These are phyloP conservation scores for Morphnarchus princeps DNA, from an alignment of 2,113 vertebrate genomes.

Conservation along the genomic window DNA sequence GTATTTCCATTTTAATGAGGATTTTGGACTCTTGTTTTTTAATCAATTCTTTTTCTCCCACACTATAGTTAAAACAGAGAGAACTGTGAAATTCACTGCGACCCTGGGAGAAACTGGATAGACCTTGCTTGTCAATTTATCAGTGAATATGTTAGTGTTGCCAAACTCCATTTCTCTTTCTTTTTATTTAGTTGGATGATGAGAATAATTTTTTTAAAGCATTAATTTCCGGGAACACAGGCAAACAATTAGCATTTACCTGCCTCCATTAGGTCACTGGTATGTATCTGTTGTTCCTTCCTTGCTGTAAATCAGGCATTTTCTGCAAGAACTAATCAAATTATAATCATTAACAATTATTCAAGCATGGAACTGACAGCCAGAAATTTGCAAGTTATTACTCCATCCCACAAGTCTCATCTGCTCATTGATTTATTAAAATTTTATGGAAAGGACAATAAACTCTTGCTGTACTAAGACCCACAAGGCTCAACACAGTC, in stretches of 20 bases:
- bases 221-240: not conserved
- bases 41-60: not conserved
- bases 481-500: not conserved
- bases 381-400: conserved; percentile 48
- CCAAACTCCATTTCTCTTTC: not conserved
- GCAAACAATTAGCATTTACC: conserved; percentile 3
- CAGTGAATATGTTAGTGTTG: not conserved
- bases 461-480: not conserved
- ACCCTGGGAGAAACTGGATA: not conserved
- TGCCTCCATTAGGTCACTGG: not conserved
- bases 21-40: not conserved
- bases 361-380: conserved; percentile 33
- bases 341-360: conserved; percentile 46
- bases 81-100: not conserved
- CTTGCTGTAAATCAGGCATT: conserved; percentile 20
- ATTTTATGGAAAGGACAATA: conserved; percentile 30
- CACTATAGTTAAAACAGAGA: not conserved
- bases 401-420: conserved; percentile 31
- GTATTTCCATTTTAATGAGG: not conserved
- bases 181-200: not conserved
- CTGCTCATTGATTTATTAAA: conserved; percentile 55
- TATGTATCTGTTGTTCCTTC: not conserved
- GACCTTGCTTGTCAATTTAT: not conserved
- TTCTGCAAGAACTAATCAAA: conserved; percentile 48
- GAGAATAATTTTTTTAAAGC: not conserved